Base-by-base conservation (phyloP, 2,888 invertebrate genomes). In the Brachyopa scutellaris region DNA sequence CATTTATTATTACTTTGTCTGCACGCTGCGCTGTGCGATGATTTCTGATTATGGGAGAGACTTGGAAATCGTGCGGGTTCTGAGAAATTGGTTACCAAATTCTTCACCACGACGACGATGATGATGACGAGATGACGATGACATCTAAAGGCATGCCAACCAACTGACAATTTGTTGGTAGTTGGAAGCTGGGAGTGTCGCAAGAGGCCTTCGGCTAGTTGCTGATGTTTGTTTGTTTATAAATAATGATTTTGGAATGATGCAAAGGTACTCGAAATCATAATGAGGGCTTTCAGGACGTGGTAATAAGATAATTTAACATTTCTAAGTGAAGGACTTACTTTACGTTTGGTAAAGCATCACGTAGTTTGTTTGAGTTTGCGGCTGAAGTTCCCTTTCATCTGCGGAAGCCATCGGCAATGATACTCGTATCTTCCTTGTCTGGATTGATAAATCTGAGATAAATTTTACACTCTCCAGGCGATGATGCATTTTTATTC, bases 181-280 rank as follows among this genome's bases (percentile, higher is more conserved):
- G n/a, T n/a, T n/a, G n/a, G n/a, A n/a, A n/a, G n/a, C n/a, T 57
- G 57, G 38, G 40, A 40, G 40, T 40, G 26, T 57, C 42, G 42
- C 8, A 17, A 57, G 5, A 26, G 17, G 15, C 57, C 40, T 15
- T n/a, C 7, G 26, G 57, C 15, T 26, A 17, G n/a, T 8, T 3
- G 23, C 15, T 15, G 15, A 0, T 57, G 21, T 40, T 57, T 40
- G 40, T 26, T 57, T 36, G 9, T 31, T 11, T 31, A 31, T 17
- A 29, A n/a, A n/a, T n/a, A 51, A 8, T 49, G 1, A 49, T 26
- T 47, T 21, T 23, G 5, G 11, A 17, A 19, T 40, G 19, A 19
- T 40, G 19, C 0, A 1, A 9, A 19, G n/a, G n/a, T n/a, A n/a
- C n/a, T n/a, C n/a, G 17, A 19, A 40, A 40, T 13, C 4, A 19